Evolutionary conservation across 2,113 vertebrate genomes (phyloP).

Genomic region (Gymnogyps californianus): DNA sequence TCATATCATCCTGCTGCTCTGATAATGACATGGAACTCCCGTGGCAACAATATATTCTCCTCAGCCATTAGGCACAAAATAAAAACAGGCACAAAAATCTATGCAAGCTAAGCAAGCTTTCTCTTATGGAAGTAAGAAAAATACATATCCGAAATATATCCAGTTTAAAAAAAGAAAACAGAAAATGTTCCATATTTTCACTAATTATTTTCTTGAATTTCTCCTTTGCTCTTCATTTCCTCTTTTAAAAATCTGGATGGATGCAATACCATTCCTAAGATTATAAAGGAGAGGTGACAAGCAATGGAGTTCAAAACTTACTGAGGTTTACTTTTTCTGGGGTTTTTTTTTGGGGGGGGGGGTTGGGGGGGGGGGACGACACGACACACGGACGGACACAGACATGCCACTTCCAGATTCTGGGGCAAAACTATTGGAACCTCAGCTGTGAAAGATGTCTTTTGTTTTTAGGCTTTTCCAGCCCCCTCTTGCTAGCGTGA

Average conservation of each 20-base stretch:
- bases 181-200: not conserved
- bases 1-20: not conserved
- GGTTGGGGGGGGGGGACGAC: too few relatives aligned
- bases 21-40: not conserved
- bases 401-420: not conserved
- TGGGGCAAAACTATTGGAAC: not conserved
- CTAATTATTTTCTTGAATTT: not conserved
- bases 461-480: not conserved
- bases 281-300: not conserved
- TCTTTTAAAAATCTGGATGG: not conserved
- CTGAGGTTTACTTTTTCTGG: not conserved
- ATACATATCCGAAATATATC: not conserved
- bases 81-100: not conserved
- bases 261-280: not conserved
- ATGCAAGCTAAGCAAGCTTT: not conserved
- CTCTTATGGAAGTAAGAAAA: not conserved
- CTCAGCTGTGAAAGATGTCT: not conserved
- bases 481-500: accelerated
- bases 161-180: not conserved
- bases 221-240: not conserved
- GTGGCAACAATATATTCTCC: not conserved
- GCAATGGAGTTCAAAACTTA: not conserved
- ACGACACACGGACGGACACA: too few relatives aligned
- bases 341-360: not conserved
- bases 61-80: not conserved